A percentile compares a stretch with the other conserved stretches of the same genome.
Evolutionary conservation across 2,888 invertebrate species (phyloP).

Genomic region (Microplitis deprimator): DNA sequence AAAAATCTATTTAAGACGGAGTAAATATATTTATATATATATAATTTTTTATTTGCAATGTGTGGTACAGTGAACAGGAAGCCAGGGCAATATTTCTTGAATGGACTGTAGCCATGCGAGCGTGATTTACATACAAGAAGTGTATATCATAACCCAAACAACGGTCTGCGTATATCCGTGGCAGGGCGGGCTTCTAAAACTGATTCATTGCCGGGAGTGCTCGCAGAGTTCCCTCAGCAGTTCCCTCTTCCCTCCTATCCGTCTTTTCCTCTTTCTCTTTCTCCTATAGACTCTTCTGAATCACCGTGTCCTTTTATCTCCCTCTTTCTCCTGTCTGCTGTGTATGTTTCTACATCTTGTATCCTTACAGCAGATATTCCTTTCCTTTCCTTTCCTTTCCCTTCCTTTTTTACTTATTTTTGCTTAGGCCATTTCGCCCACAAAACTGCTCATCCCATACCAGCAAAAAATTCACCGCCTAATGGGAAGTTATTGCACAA

Average conservation of each 20-base stretch:
- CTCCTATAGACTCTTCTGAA: slow-evolving; percentile 12
- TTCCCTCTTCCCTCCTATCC: slow-evolving; percentile 37
- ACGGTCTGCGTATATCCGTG: slow-evolving; percentile 58
- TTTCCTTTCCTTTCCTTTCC: slow-evolving; percentile 33
- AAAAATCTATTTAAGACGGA: too few species aligned
- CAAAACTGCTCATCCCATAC: slow-evolving; percentile 13
- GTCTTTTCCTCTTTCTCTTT: slow-evolving; percentile 35
- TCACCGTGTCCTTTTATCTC: slow-evolving; percentile 3
- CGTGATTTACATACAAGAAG: slow-evolving; percentile 63
- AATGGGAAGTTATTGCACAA: slow-evolving; percentile 64
- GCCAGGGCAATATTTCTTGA: slow-evolving; percentile 39
- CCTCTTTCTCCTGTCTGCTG: slow-evolving; percentile 34
- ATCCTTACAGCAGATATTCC: not conserved
- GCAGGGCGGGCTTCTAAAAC: slow-evolving; percentile 63
- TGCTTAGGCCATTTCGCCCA: slow-evolving; percentile 7
- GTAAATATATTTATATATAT: not conserved
- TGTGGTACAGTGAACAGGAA: slow-evolving; percentile 9
- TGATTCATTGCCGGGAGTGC: slow-evolving; percentile 64
- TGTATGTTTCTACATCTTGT: slow-evolving; percentile 15
- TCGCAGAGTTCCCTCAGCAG: slow-evolving; percentile 27
- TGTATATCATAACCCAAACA: slow-evolving; percentile 67
- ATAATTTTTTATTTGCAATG: not conserved
- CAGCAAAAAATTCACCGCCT: slow-evolving; percentile 51
- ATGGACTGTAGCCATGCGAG: slow-evolving; percentile 46
- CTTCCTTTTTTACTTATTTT: not conserved